These are phyloP conservation scores for Bucco capensis DNA, from an alignment of 2,113 vertebrate genomes.

Conservation along the genomic window DNA sequence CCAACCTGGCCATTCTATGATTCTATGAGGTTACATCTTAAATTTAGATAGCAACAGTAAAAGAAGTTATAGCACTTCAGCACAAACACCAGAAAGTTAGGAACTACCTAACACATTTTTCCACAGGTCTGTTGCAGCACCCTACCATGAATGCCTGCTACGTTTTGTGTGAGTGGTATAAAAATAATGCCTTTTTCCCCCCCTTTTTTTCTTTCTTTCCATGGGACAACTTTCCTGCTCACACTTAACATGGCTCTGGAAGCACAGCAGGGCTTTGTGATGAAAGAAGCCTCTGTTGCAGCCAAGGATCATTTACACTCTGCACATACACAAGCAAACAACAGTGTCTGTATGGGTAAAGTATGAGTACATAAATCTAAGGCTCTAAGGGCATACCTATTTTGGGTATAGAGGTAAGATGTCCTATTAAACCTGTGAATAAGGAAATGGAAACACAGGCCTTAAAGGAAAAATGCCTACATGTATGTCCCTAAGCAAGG, in stretches of 20 bases:
- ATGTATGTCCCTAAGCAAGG: not conserved
- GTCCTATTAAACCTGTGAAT: not conserved
- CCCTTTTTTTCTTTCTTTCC: not conserved
- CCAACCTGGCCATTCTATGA: too few species aligned
- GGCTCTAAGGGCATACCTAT: accelerated
- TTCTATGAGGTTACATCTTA: too few species aligned
- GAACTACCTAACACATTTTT: not conserved
- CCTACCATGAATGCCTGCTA: not conserved
- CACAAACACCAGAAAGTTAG: not conserved
- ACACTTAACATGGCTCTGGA: accelerated
- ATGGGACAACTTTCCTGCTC: not conserved
- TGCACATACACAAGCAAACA: not conserved
- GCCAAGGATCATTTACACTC: not conserved
- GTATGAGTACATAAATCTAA: not conserved
- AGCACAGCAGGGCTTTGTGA: not conserved
- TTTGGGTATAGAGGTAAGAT: not conserved
- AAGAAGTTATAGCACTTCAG: not conserved
- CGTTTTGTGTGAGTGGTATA: not conserved
- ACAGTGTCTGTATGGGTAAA: not conserved
- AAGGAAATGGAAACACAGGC: not conserved
- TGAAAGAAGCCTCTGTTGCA: not conserved
- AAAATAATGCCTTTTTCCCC: not conserved
- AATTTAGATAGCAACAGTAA: not conserved
- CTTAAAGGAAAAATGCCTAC: not conserved
- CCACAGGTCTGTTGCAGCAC: not conserved